phyloP scores from a whole-genome alignment of 2,113 vertebrate species.

The Budorcas taxicolor region DNA sequence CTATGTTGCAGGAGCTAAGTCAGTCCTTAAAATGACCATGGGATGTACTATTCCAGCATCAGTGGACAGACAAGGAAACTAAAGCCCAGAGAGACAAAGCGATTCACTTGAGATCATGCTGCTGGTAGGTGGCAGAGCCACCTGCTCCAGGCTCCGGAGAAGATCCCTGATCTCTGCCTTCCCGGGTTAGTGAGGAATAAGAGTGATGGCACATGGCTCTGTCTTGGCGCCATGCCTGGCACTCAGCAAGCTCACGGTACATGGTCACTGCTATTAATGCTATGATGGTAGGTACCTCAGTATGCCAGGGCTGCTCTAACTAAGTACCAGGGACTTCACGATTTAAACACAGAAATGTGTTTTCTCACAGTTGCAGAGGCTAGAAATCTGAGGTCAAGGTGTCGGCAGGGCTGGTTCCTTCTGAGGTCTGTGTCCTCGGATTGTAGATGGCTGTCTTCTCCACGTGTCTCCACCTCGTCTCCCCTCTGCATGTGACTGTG shows the following conservation, averaged over 20 bases:
- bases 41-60: background rate
- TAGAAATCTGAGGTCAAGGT: background rate
- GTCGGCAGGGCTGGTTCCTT: background rate
- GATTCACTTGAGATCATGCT: background rate
- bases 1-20: background rate
- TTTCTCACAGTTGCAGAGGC: background rate
- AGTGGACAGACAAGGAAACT: background rate
- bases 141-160: too few species aligned
- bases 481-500: background rate
- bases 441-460: background rate
- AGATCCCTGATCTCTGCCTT: background rate
- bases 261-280: background rate
- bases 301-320: background rate
- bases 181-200: background rate
- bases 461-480: accelerated
- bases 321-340: background rate
- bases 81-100: background rate
- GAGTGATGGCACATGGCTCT: accelerated
- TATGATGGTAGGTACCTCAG: background rate
- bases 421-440: background rate
- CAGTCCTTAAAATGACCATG: background rate
- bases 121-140: background rate
- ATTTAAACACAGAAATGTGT: background rate
- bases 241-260: too few species aligned
- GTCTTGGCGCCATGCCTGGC: background rate